Base-by-base conservation (phyloP, 2,888 invertebrate species). In the Xylota segnis region DNA sequence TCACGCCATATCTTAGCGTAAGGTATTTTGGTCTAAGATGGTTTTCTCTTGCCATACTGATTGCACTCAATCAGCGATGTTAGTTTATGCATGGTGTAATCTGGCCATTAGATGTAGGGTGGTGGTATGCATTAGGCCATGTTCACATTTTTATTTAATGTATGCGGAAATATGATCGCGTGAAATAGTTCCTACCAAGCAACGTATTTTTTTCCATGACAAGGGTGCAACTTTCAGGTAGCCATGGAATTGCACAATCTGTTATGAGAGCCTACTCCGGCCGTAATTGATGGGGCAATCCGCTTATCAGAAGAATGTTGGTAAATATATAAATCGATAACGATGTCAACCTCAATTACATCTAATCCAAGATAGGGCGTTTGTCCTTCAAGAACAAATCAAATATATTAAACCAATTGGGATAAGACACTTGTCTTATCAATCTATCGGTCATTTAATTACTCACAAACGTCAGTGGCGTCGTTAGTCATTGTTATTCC, bases 71-170 rank as follows among this genome's bases (percentile, higher is more conserved):
- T 76, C 58, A 71, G 23, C 9, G 54, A 68, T 78, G 71, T 77
- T 71, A n/a, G 70, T 45, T 77, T 61, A 74, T 63, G 54, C 72
- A 50, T 34, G 58, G 61, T 50, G 40, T 72, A 52, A 77, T 77
- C 77, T 59, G 43, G 37, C 45, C 14, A 71, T 77, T 66, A 83
- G 58, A 58, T 23, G 32, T 34, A 59, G 54, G 14, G 66, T 66
- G 32, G 52, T 47, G 29, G 58, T n/a, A 37, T 45, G 72, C 43
- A 56, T 65, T 50, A 66, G 65, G 34, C 37, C 47, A 68, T 83
- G 78, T 83, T 78, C 54, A 83, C 72, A 71, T 72, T 70, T 37
- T 18, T 14, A 27, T 50, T 61, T 50, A 61, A 43, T 43, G 61
- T 37, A 72, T 47, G 59, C 40, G 43, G 16, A 61, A 23, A 52